phyloP scores from a whole-genome alignment of 2,888 invertebrate species.

The Apamea crenata region DNA sequence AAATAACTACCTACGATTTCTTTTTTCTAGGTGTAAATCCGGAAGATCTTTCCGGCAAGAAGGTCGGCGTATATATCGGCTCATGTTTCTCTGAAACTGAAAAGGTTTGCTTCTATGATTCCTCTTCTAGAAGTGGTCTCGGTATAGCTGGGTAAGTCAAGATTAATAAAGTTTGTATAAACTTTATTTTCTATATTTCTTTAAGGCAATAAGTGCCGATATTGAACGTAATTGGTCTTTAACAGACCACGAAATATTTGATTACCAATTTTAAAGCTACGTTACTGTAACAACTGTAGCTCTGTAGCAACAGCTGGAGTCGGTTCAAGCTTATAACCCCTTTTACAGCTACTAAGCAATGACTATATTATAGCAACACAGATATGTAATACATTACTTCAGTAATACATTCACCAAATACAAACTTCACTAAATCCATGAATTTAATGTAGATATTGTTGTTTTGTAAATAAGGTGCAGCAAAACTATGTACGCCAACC shows the following conservation, averaged over 20 bases:
- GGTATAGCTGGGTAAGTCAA: slow-evolving; percentile 77
- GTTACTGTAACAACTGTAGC: neutral
- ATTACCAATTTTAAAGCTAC: neutral
- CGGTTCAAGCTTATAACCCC: neutral
- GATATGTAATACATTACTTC: no score
- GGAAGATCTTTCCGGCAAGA: slow-evolving; percentile 86
- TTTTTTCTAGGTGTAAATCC: slow-evolving; percentile 90
- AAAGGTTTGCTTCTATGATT: slow-evolving; percentile 84
- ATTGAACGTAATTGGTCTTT: neutral
- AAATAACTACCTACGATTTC: neutral
- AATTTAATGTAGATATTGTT: neutral
- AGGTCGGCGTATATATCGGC: slow-evolving; percentile 85
- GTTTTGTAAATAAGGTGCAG: slow-evolving; percentile 63
- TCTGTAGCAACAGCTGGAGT: neutral
- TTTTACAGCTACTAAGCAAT: neutral
- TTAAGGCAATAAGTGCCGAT: no score
- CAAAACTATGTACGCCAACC: slow-evolving; percentile 71
- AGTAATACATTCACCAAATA: neutral
- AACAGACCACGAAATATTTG: neutral
- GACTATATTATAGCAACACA: neutral
- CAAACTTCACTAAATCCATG: neutral
- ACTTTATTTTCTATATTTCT: neutral
- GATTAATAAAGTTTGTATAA: neutral
- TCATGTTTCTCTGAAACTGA: slow-evolving; percentile 91
- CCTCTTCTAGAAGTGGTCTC: slow-evolving; percentile 67